Percentiles rank a stretch among this genome's conserved stretches.
These are phyloP conservation scores for Ypsolopha sequella DNA, from an alignment of 2,888 invertebrate genomes.

Conservation along the genomic window DNA sequence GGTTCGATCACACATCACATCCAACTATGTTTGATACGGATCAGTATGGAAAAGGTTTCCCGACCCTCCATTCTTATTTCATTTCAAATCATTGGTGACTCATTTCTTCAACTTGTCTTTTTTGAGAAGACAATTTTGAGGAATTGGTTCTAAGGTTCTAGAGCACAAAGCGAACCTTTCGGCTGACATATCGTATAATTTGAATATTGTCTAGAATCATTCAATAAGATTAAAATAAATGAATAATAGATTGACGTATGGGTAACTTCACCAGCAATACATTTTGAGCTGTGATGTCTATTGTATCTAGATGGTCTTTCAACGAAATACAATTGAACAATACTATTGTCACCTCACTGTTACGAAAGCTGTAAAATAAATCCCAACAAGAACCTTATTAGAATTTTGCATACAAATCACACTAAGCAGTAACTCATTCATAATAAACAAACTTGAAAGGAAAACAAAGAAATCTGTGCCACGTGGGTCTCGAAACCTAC, in stretches of 20 bases:
- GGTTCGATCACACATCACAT: slow-evolving; percentile 25
- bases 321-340: slow-evolving; percentile 22
- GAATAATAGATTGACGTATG: background rate
- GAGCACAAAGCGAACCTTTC: slow-evolving; percentile 3
- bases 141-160: slow-evolving; percentile 29
- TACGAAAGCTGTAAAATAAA: slow-evolving; percentile 13
- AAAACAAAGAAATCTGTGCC: slow-evolving; percentile 49
- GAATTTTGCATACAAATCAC: slow-evolving; percentile 43
- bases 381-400: slow-evolving; percentile 23
- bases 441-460: slow-evolving; percentile 30
- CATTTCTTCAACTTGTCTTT: slow-evolving; percentile 28
- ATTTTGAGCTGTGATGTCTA: background rate
- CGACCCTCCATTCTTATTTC: slow-evolving; percentile 44
- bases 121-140: background rate
- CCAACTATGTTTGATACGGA: slow-evolving; percentile 37
- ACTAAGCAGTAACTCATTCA: slow-evolving; percentile 12
- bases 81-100: slow-evolving; percentile 55
- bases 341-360: slow-evolving; percentile 21
- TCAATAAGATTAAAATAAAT: slow-evolving; percentile 4
- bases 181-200: slow-evolving; percentile 11
- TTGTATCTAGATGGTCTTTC: slow-evolving; percentile 3
- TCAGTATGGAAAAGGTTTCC: slow-evolving; percentile 47
- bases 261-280: background rate
- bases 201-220: slow-evolving; percentile 11
- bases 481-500: slow-evolving; percentile 36